Conservation (phyloP, 2,888 invertebrate species). For the Orthosia incerta region DNA sequence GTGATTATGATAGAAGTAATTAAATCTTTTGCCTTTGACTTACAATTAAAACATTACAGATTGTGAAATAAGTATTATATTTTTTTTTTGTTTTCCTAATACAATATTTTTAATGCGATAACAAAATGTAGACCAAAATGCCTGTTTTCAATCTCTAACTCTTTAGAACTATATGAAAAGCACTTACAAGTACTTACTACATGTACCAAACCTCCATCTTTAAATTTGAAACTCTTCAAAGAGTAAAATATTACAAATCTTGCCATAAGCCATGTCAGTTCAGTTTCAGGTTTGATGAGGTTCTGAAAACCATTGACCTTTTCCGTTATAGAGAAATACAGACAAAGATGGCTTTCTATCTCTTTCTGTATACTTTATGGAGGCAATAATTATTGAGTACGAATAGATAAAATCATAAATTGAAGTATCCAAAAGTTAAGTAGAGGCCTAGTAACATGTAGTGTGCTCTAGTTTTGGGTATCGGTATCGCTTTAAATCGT, state of each 20-base stretch:
- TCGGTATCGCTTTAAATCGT: constrained; percentile 71
- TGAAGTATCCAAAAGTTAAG: constrained; percentile 35
- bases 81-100: background rate
- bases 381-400: background rate
- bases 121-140: background rate
- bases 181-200: no score
- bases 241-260: background rate
- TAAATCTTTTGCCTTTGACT: background rate
- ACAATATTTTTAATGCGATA: background rate
- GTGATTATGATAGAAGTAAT: background rate
- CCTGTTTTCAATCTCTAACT: background rate
- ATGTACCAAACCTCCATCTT: background rate
- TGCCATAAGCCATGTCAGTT: background rate
- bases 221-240: background rate
- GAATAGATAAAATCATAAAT: constrained; percentile 8
- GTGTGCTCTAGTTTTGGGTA: constrained; percentile 75
- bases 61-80: background rate
- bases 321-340: background rate
- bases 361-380: background rate
- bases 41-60: background rate
- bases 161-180: background rate
- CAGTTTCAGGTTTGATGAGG: background rate
- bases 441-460: constrained; percentile 58
- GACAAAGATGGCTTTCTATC: background rate
- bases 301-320: background rate